Evolutionary conservation across 2,113 vertebrate species (phyloP), one percentile per base, ranked within the genome.

Genomic region (Capreolus pygargus): DNA sequence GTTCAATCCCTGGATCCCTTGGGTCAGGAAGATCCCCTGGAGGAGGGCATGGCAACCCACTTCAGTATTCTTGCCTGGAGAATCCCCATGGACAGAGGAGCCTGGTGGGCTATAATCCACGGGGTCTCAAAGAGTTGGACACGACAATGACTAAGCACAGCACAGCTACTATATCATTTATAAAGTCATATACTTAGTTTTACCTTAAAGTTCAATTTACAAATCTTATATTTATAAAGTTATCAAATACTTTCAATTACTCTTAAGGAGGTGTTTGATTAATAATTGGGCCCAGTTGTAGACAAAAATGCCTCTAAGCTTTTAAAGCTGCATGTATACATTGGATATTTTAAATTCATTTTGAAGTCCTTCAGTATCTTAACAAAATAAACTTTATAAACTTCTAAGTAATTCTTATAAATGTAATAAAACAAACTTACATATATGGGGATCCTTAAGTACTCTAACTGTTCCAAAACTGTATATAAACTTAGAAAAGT

Each of bases 361-460:
- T 96, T 92, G 57, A 96, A 97, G 36, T 57, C 54, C 25, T 91
- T 87, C 36, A 91, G 7, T 91, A 83, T 91, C 52, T 79, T 97
- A 93, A 60, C 78, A 97, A 97, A 95, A 94, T 86, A 93, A 97
- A 21, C 50, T n/a, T 97, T 91, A 36, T 33, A 57, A 89, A 74
- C 50, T 89, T 95, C 57, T 95, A 93, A 91, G 57, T 60, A 95
- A 95, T 79, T 91, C 45, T 83, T 70, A 91, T 45, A 95, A 97
- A 96, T 92, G 88, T 86, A 90, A 90, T 89, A 91, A 95, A 94
- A 89, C 89, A 97, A 96, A 96, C 95, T 96, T 95, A 93, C 33
- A 91, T 55, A 82, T 82, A 87, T 61, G 60, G 58, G 54, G 82
- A 60, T 97, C 45, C 33, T 93, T 97, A 92, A 86, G 23, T 85